Conservation (phyloP, 2,113 vertebrate species). For the Herpetotheres cachinnans region DNA sequence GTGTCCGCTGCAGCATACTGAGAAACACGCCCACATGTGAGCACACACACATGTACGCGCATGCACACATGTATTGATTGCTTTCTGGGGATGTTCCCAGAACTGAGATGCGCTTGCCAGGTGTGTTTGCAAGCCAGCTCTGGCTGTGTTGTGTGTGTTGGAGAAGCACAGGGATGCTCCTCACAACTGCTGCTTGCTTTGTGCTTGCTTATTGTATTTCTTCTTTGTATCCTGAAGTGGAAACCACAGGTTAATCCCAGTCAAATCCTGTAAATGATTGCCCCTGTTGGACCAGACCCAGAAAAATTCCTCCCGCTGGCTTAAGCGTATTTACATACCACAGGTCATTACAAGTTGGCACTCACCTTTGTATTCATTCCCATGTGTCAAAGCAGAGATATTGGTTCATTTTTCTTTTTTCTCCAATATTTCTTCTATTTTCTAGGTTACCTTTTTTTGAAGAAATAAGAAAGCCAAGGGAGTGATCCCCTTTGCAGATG, state of each 20-base stretch:
- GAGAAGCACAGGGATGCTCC: background rate
- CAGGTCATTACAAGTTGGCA: slow-evolving; percentile 44
- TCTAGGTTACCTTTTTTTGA: slow-evolving; percentile 1
- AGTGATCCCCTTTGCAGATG: background rate
- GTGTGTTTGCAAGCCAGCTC: background rate
- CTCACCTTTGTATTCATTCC: slow-evolving; percentile 56
- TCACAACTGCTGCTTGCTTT: background rate
- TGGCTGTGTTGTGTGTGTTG: background rate
- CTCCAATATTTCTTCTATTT: background rate
- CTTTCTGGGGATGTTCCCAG: slow-evolving; percentile 12
- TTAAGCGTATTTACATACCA: slow-evolving; percentile 57
- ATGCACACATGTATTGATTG: accelerated
- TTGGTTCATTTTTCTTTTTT: background rate
- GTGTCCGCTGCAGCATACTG: background rate
- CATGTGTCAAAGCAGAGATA: background rate
- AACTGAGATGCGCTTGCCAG: background rate
- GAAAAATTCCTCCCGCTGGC: slow-evolving; percentile 19
- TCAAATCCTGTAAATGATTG: slow-evolving; percentile 43
- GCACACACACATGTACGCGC: accelerated
- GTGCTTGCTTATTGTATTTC: background rate
- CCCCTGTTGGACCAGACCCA: slow-evolving; percentile 36
- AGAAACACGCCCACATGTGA: background rate
- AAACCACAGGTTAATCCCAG: slow-evolving; percentile 40
- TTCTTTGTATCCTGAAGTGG: slow-evolving; percentile 1
- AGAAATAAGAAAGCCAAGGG: slow-evolving; percentile 23